Conservation (phyloP, 2,888 invertebrate species). For the Maniola hyperantus region DNA sequence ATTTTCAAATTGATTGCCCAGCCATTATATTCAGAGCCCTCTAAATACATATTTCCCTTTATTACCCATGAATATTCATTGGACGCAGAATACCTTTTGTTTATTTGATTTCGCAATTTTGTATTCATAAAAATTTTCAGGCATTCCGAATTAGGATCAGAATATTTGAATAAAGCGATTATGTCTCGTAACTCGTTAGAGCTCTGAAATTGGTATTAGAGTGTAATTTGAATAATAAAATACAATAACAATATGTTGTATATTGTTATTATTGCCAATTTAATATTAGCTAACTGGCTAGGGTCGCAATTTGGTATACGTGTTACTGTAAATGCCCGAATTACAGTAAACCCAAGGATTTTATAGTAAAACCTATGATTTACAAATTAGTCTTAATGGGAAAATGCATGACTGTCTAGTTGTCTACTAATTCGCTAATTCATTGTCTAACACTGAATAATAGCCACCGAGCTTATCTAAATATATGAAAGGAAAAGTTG, state of each 20-base stretch:
- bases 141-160: constrained; percentile 5
- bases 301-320: too few relatives aligned
- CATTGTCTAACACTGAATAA: too few relatives aligned
- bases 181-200: not conserved
- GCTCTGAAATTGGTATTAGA: not conserved
- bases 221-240: constrained; percentile 3
- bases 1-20: not conserved
- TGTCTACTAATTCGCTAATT: too few relatives aligned
- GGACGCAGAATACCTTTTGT: constrained; percentile 4
- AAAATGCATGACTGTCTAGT: too few relatives aligned
- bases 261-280: too few relatives aligned
- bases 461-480: too few relatives aligned
- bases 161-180: constrained; percentile 16
- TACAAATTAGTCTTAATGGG: too few relatives aligned
- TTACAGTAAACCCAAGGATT: too few relatives aligned
- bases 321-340: too few relatives aligned
- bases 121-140: not conserved
- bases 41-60: constrained; percentile 17
- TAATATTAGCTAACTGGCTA: too few relatives aligned
- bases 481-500: too few relatives aligned
- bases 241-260: not conserved
- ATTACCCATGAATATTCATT: constrained; percentile 19
- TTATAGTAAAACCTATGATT: too few relatives aligned
- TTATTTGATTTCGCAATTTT: constrained; percentile 17
- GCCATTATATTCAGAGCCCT: not conserved